Percentiles rank a stretch among this genome's conserved stretches.
phyloP scores from a whole-genome alignment of 2,888 invertebrate genomes.

The Hermodice carunculata region DNA sequence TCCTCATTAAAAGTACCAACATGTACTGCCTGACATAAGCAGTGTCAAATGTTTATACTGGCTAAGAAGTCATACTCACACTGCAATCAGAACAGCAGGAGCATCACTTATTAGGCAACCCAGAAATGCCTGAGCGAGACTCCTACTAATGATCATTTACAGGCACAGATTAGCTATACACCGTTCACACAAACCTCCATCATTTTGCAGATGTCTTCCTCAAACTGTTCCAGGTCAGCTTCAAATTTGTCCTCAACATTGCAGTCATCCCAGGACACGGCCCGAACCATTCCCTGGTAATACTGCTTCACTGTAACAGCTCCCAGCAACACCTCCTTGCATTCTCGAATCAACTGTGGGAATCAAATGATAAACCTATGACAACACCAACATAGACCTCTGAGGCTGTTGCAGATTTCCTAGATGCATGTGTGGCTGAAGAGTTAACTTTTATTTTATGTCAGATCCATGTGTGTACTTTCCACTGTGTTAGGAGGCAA shows the following conservation, averaged over 20 bases:
- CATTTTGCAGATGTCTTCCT: constrained; percentile 81
- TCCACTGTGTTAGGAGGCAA: too few relatives aligned
- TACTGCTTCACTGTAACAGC: constrained; percentile 86
- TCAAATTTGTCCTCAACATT: constrained; percentile 54
- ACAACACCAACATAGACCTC: not conserved
- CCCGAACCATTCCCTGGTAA: constrained; percentile 71
- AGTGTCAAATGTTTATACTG: too few relatives aligned
- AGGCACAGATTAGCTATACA: not conserved
- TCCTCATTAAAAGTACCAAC: not conserved
- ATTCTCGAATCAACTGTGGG: constrained; percentile 83
- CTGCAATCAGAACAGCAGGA: too few relatives aligned
- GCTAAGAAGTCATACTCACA: too few relatives aligned
- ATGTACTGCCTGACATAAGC: not conserved
- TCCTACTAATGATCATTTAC: too few relatives aligned
- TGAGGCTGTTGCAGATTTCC: too few relatives aligned
- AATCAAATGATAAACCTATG: not conserved
- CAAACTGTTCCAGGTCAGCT: constrained; percentile 76
- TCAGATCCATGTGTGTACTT: too few relatives aligned
- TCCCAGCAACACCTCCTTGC: constrained; percentile 89
- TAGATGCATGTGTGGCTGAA: too few relatives aligned
- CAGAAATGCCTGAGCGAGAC: too few relatives aligned
- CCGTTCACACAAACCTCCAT: constrained; percentile 80
- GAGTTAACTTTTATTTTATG: too few relatives aligned
- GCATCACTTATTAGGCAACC: too few relatives aligned
- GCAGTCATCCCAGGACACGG: constrained; percentile 54